Conservation (phyloP, 1,140 invertebrate genomes). For the Stenopsyche tienmushanensis region DNA sequence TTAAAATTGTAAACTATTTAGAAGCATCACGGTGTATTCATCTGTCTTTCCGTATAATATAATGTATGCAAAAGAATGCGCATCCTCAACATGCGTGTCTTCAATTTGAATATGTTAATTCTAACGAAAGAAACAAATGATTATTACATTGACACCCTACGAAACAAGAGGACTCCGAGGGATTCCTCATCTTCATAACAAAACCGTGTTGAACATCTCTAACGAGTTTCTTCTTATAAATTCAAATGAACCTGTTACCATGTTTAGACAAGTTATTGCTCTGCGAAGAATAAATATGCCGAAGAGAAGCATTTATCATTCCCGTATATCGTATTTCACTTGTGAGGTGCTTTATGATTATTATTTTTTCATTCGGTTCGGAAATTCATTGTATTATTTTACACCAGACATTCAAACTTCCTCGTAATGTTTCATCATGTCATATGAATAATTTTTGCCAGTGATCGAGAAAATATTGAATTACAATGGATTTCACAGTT, state of each 20-base stretch:
- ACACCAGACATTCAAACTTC: too few species aligned
- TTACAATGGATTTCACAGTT: not conserved
- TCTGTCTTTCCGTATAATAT: too few species aligned
- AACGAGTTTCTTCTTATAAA: constrained; percentile 22
- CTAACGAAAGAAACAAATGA: constrained; percentile 7
- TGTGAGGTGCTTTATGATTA: not conserved
- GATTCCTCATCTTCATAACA: not conserved
- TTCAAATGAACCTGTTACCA: constrained; percentile 23
- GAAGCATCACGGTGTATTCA: too few species aligned
- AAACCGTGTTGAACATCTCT: not conserved
- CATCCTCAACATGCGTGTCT: constrained; percentile 10
- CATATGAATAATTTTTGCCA: too few species aligned
- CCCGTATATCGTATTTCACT: too few species aligned
- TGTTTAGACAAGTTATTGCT: constrained; percentile 18
- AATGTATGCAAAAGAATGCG: constrained; percentile 16
- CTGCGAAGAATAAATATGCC: constrained; percentile 17
- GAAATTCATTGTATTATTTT: not conserved
- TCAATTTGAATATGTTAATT: constrained; percentile 25
- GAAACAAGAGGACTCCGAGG: constrained; percentile 12
- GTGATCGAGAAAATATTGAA: not conserved
- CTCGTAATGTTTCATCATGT: too few species aligned
- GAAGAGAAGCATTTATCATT: not conserved
- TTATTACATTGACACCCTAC: constrained; percentile 20
- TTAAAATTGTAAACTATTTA: too few species aligned
- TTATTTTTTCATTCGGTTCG: not conserved